Percentiles rank a stretch among this genome's conserved stretches.
These are phyloP conservation scores for Arothron firmamentum DNA, from an alignment of 2,113 vertebrate genomes.

Conservation along the genomic window DNA sequence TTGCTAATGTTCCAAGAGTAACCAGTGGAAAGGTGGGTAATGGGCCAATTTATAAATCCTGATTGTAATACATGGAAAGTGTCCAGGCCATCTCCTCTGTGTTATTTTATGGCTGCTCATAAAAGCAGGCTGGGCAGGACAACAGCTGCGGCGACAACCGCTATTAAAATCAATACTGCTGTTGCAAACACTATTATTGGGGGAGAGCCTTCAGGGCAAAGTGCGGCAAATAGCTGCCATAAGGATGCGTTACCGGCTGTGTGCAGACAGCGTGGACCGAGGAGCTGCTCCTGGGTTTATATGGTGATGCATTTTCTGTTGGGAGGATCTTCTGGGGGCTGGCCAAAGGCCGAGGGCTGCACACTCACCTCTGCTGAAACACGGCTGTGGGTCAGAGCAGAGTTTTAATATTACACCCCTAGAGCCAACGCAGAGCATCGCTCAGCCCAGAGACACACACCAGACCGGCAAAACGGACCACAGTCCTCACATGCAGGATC, in stretches of 20 bases:
- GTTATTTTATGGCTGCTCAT: conserved; percentile 73
- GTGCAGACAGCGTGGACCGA: too few species aligned
- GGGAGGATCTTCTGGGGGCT: too few species aligned
- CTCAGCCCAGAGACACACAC: neutral
- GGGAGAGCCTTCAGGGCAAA: conserved; percentile 18
- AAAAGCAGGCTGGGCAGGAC: conserved; percentile 70
- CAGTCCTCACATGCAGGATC: neutral
- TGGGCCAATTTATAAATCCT: conserved; percentile 80
- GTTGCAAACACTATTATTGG: conserved; percentile 36
- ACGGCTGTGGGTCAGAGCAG: too few species aligned
- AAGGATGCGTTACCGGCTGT: conserved; percentile 4
- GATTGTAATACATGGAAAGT: conserved; percentile 79
- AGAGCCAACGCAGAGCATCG: neutral
- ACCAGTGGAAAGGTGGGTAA: conserved; percentile 81
- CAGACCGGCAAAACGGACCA: neutral
- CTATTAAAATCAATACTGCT: conserved; percentile 73
- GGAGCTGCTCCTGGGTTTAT: too few species aligned
- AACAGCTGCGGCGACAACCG: conserved; percentile 47
- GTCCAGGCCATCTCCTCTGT: conserved; percentile 73
- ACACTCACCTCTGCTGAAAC: too few species aligned
- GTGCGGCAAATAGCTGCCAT: conserved; percentile 8
- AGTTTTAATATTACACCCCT: too few species aligned
- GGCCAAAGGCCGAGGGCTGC: too few species aligned
- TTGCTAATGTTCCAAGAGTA: conserved; percentile 81
- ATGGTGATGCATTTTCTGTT: too few species aligned